Conservation (phyloP, 1,140 invertebrate species). For the Brachionus paranguensis region DNA sequence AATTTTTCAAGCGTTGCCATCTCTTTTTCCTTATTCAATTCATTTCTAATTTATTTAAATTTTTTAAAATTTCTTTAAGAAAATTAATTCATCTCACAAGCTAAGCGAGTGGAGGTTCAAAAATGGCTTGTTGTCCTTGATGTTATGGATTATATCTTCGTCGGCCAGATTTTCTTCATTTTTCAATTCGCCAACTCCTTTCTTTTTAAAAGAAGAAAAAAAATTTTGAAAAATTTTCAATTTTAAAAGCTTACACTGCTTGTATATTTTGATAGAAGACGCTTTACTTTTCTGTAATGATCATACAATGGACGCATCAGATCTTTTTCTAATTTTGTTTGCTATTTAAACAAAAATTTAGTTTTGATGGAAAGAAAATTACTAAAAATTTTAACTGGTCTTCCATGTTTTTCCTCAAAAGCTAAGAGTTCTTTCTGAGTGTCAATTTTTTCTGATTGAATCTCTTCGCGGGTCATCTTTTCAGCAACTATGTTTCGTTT, state of each 20-base stretch:
- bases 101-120: neutral
- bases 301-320: slow-evolving; percentile 31
- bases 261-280: neutral
- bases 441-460: slow-evolving; percentile 35
- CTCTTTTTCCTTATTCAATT: slow-evolving; percentile 17
- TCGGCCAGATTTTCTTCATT: neutral
- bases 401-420: slow-evolving; percentile 34
- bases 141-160: neutral
- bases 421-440: slow-evolving; percentile 26
- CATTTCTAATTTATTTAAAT: neutral
- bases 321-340: slow-evolving; percentile 37
- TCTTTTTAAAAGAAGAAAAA: neutral
- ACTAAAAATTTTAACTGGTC: neutral
- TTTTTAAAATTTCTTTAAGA: too few relatives aligned
- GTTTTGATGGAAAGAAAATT: neutral
- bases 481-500: slow-evolving; percentile 1
- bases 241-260: neutral
- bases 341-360: neutral
- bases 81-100: neutral
- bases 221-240: neutral
- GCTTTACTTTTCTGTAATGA: slow-evolving; percentile 38
- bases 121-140: neutral
- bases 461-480: slow-evolving; percentile 35
- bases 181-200: neutral
- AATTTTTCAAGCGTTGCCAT: slow-evolving; percentile 1